These are phyloP conservation scores for Propithecus coquereli DNA, from an alignment of 2,113 vertebrate genomes.

Conservation along the genomic window DNA sequence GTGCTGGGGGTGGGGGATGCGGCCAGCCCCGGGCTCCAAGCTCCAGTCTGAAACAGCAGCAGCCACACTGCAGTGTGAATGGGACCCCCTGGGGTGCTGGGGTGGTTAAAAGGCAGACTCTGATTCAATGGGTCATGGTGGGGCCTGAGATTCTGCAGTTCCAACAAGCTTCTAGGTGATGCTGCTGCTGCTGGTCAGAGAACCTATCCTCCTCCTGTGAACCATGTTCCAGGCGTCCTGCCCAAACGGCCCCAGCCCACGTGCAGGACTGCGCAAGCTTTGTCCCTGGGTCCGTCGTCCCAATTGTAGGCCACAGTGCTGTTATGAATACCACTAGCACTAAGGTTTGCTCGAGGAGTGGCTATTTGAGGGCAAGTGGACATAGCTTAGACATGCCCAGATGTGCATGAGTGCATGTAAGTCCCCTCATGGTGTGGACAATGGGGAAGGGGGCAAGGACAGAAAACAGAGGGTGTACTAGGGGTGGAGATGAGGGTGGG, in stretches of 20 bases:
- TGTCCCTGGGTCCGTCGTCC: background rate
- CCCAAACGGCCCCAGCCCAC: background rate
- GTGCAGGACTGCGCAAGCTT: background rate
- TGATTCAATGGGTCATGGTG: background rate
- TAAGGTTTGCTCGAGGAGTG: background rate
- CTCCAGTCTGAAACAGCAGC: background rate
- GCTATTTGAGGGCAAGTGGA: background rate
- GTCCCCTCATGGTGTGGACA: background rate
- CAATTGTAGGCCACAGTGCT: background rate
- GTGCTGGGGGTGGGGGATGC: background rate
- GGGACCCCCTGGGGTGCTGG: background rate
- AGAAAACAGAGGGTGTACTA: background rate
- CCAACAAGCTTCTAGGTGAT: background rate
- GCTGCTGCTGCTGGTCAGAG: background rate
- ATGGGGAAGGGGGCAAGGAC: background rate
- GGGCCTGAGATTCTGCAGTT: background rate
- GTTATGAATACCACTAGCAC: background rate
- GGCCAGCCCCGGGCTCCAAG: background rate
- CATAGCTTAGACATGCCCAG: background rate
- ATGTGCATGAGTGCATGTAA: background rate
- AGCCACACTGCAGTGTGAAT: too few relatives aligned
- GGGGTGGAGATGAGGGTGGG: background rate
- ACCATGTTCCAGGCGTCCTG: background rate
- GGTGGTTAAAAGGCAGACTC: background rate
- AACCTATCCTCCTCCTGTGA: background rate